phyloP scores from a whole-genome alignment of 2,113 vertebrate species.

The Corythaixoides concolor region DNA sequence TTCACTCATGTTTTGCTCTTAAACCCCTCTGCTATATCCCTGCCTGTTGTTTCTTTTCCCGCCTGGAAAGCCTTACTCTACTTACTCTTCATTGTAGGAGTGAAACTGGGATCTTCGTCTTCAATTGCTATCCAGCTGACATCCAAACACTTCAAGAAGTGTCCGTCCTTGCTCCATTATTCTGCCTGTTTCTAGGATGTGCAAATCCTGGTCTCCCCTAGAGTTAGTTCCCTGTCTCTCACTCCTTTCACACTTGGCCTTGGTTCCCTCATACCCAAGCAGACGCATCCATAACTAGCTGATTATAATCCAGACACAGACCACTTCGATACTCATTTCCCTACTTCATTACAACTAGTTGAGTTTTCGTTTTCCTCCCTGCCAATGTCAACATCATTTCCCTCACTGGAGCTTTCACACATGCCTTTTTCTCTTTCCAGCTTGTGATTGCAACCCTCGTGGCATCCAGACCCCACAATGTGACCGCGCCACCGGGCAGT shows the following conservation, averaged over 20 bases:
- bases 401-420: not conserved
- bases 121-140: not conserved
- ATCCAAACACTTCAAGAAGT: not conserved
- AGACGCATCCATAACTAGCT: not conserved
- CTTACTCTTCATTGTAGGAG: not conserved
- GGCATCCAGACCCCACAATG: conserved; percentile 87
- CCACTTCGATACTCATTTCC: not conserved
- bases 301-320: not conserved
- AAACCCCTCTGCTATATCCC: not conserved
- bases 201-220: not conserved
- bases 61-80: not conserved
- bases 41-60: not conserved
- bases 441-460: conserved; percentile 89
- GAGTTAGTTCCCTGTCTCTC: not conserved
- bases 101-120: not conserved
- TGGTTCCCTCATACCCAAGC: not conserved
- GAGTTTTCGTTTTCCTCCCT: not conserved
- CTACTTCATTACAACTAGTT: not conserved
- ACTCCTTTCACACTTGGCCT: not conserved
- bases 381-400: not conserved
- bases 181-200: not conserved
- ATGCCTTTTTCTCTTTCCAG: conserved; percentile 67
- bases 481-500: conserved; percentile 83
- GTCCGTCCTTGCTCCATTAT: not conserved
- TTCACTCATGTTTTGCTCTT: not conserved